Base-by-base conservation (phyloP, 2,113 vertebrate genomes). In the Bubo scandiacus region DNA sequence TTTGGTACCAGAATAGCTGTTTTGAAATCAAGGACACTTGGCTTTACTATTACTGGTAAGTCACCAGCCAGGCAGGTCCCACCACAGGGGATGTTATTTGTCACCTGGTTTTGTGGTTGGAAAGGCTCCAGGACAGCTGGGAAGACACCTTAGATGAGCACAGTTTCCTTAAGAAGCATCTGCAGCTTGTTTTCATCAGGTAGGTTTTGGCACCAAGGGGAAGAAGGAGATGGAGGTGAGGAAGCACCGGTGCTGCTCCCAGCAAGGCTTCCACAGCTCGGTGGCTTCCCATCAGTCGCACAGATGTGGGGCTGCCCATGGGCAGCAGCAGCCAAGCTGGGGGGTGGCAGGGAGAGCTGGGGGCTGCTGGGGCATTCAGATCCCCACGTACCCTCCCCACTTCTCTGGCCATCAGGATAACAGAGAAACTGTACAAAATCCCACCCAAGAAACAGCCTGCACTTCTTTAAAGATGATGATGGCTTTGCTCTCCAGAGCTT, bases 261-360 rank as follows among this genome's bases (percentile, higher is more conserved):
- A 0, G 2, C 23, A 54, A 81, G 26, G 15, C 43, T 57, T 77
- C 58, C 0, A 1, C 23, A 29, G 23, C 34, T 59, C 2, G 4
- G 18, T 26, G 10, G 26, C 23, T 55, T 55, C 63, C 32, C 30
- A 23, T 43, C 0, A 0, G 38, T 38, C 5, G 2, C 61, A 51
- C 5, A 45, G 45, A 12, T 40, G 34, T 70, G 59, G 27, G 38
- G 29, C 45, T 59, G 38, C 42, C 67, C 19, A 1, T 27, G 54
- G 23, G 43, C 66, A 65, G 32, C 1, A 0, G 22, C 27, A 74
- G 38, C 16, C 1, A 3, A 51, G 26, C 23, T 1, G 0, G 11
- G 34, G 29, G 21, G 12, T 21, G 16, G 2, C 3, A 2, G 40
- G 55, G 51, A 34, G 51, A 58, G 6, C 42, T 51, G 36, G 34